Base-by-base conservation (phyloP, 2,888 invertebrate genomes). In the Homarus gammarus region DNA sequence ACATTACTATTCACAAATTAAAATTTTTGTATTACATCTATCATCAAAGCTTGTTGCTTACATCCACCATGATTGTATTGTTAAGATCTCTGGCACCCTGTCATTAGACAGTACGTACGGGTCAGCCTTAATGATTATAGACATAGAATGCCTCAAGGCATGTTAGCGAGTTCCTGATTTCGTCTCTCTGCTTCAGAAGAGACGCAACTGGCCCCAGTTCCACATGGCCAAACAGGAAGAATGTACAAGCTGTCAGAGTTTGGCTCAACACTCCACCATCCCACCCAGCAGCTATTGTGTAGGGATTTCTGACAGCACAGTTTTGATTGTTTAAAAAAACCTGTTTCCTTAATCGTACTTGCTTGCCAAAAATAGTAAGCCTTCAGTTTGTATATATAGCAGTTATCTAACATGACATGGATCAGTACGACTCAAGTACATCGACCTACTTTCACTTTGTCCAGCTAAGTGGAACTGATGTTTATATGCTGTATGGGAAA, bases 201-300 rank as follows among this genome's bases (percentile, higher is more conserved):
- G 75, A 44, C 75, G 40, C 75, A 44, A 44, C 75, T 75, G 38
- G 75, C 44, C 38, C 75, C 75, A 75, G 44, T 75, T 44, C 75
- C 49, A 44, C 75, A 75, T 44, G 31, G 75, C 75, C 75, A 44
- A 49, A 44, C 75, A 36, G 44, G 38, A 75, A 75, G 75, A 75
- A 75, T 33, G 38, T 75, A 49, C 75, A 27, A 75, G 75, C 75
- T 44, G 75, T 75, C 75, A 75, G 75, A 75, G 75, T 75, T 75
- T 75, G 75, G 75, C 75, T 75, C 75, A 75, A 75, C 75, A 75
- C 75, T 75, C 75, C 75, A 75, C 75, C 75, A 33, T 75, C 75
- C 49, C 75, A 75, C 38, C 75, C 75, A 33, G 44, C 44, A 33
- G 75, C 75, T 75, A 75, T 75, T 75, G 44, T 75, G 75, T 75